Percentiles rank a stretch among this genome's conserved stretches.
phyloP scores from a whole-genome alignment of 2,888 invertebrate species.

The Agrotis clavis region DNA sequence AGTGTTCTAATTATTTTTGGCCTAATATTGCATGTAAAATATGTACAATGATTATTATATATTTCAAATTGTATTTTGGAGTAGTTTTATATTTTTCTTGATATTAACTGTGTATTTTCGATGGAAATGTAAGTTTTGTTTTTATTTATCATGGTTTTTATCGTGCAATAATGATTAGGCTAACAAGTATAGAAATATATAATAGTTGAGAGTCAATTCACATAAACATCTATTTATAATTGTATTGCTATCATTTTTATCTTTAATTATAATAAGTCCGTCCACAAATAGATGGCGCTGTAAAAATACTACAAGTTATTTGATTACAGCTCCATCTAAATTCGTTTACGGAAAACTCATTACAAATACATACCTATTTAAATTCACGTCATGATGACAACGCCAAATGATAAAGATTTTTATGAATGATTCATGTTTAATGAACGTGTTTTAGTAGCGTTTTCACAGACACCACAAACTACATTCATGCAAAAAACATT shows the following conservation, averaged over 20 bases:
- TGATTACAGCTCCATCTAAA: slow-evolving; percentile 6
- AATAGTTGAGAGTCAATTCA: too few species aligned
- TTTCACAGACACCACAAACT: too few species aligned
- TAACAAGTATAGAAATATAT: too few species aligned
- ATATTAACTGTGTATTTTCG: slow-evolving; percentile 20
- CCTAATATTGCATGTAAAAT: not conserved
- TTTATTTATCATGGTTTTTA: not conserved
- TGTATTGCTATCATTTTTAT: too few species aligned
- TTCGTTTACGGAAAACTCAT: not conserved
- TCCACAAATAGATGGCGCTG: not conserved
- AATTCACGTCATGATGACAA: not conserved
- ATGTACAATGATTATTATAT: slow-evolving; percentile 43
- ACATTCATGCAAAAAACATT: too few species aligned
- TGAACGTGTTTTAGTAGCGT: too few species aligned
- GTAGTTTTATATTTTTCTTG: slow-evolving; percentile 15
- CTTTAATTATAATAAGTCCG: not conserved
- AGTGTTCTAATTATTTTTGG: not conserved
- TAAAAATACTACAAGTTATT: not conserved
- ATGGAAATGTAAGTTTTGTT: slow-evolving; percentile 43
- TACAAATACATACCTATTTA: not conserved
- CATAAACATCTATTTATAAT: too few species aligned
- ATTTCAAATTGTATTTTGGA: slow-evolving; percentile 47
- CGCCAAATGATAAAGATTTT: not conserved
- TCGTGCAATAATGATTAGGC: not conserved
- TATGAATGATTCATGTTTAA: too few species aligned